Evolutionary conservation across 1,140 invertebrate genomes (phyloP), one percentile per base, ranked within the genome.

Genomic region (Achroia grisella): DNA sequence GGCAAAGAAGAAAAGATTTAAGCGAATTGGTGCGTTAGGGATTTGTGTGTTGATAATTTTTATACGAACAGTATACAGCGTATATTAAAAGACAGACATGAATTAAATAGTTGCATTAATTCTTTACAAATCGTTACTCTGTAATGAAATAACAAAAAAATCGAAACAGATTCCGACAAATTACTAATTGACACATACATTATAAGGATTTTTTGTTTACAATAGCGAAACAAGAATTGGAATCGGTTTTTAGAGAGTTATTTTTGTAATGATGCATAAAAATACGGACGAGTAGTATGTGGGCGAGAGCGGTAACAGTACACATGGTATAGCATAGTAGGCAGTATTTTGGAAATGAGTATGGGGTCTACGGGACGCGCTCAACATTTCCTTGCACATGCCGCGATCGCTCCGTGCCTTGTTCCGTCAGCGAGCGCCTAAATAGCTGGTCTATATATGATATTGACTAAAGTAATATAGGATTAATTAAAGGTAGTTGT

Each of bases 401-500:
- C 17, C 44, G 39, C 35, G 29, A 12, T 30, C 43, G 52, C 49
- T 32, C 6, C 15, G 14, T 2, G 11, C 39, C 46, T 35, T 41
- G 42, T 31, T 36, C 32, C 42, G 44, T 40, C 30, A 41, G 45
- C 40, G 34, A 34, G 58, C 35, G 35, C 65, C 65, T 68, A 62
- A 59, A 45, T 61, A 56, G 57, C 48, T 55, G 60, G 51, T 65
- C 55, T 61, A 59, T 59, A 48, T 52, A 64, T 52, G 56, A 62
- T 72, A 71, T 65, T 58, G 54, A 62, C 51, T 63, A 62, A 62
- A 62, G 33, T 60, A 58, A 64, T 64, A 58, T 77, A 84, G 74
- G 59, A 52, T 63, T 79, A 74, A 68, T 65, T 68, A 64, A 72
- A 65, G 50, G 81, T 82, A 85, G 77, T 75, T 75, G 77, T 79